Base-by-base conservation (phyloP, 2,888 invertebrate genomes). In the Galeruca laticollis region DNA sequence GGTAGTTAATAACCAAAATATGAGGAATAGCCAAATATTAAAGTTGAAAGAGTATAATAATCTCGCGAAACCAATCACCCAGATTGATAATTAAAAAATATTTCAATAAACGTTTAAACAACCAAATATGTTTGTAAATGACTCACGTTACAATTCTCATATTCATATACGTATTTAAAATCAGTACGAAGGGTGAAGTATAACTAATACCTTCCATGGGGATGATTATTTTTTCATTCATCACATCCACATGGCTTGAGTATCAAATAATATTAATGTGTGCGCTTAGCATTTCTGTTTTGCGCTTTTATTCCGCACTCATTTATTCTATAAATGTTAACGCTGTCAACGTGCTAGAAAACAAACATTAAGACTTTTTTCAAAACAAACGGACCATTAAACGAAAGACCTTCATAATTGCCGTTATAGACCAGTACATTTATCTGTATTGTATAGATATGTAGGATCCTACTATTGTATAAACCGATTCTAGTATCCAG, bases 221-320 rank as follows among this genome's bases (percentile, higher is more conserved):
- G 51, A 13, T 51, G 51, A 51, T 21, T 51, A 51, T 51, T 51
- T 51, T 21, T 13, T 51, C 51, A 51, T 51, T 51, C 10, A 51
- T 51, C 51, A 51, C 51, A 21, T 20, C 51, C 20, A 20, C 18
- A 10, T 5, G 3, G 20, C 21, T 21, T 21, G 10, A 51, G 13
- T 21, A 18, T 20, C 51, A 21, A 51, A 51, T 3, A 20, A 51
- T 21, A 51, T 51, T 51, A 51, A 51, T 51, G 51, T 51, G 21
- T 13, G 11, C 51, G 51, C 13, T 51, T 51, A 51, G 21, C 51
- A 51, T 11, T 51, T 20, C 21, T 10, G 11, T 51, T 21, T 51
- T 21, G 21, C 51, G 13, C 51, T 18, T 40, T 18, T 51, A 21
- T 11, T 21, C 13, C 13, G 5, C 21, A 21, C 51, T 51, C 51